Base-by-base conservation (phyloP, 2,888 invertebrate species). In the Conomelus anceps region DNA sequence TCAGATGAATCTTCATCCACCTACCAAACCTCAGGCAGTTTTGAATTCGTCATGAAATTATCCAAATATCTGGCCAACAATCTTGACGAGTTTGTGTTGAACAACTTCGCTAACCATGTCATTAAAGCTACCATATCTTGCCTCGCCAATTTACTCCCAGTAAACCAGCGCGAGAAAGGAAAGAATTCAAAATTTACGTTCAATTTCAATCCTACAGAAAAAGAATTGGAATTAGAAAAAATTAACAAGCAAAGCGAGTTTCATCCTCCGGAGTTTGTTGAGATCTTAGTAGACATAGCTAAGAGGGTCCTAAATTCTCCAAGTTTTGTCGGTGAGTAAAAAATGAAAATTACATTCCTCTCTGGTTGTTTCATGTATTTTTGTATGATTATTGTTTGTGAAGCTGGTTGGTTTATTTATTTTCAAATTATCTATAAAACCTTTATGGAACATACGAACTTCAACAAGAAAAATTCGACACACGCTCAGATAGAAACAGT, bases 81-180 rank as follows among this genome's bases (percentile, higher is more conserved):
- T 94, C 94, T 97, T 90, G 98, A 98, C 92, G 97, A 98, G 92
- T 98, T 96, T 92, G 95, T 97, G 0, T 96, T 96, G 95, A 97
- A 98, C 92, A 93, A 94, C 0, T 97, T 96, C 91, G 97, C 96
- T 0, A 97, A 96, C 93, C 96, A 97, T 92, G 95, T 98, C 6
- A 94, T 97, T 91, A 94, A 97, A 88, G 95, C 96, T 13, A 95
- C 95, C 0, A 93, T 97, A n/a, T 95, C 95, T 92, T 95, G 95
- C 92, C 93, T 97, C 7, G 63, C 63, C 63, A 63, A 63, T 63
- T n/a, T 63, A n/a, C 63, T 63, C 4, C 63, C 63, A 0, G 95
- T 96, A 20, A 97, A 97, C 0, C 94, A 96, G 17, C 94, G 95
- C 0, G 93, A 93, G 24, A 90, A 89, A 84, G 90, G 85, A 24